Evolutionary conservation across 53 echinoderm and acorn worm genomes (phyloP), one percentile per base, ranked within the genome.

Genomic region (Stichopus horrens): DNA sequence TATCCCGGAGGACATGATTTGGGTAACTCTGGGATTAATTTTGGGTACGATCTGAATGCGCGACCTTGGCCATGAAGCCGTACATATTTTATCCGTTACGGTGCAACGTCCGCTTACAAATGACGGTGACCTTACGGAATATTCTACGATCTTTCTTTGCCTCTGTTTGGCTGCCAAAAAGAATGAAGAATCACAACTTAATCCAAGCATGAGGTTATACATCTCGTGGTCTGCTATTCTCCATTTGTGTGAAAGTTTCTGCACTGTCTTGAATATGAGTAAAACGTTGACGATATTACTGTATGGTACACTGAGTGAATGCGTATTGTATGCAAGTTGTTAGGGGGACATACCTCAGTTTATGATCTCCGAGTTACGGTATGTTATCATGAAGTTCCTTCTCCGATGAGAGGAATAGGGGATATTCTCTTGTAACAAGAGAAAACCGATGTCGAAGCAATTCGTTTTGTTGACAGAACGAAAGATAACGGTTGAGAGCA

Each of bases 81-180:
- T 56, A 55, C 58, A 57, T 53, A 55, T 56, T 81, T 57, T 58
- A 52, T 81, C 56, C 20, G 19, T 81, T 58, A 52, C 81, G 58
- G 81, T 81, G 81, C 81, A 81, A 81, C 21, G 81, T 54, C 81
- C 81, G 56, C 81, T 37, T 81, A 57, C 81, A 37, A 58, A 81
- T 58, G 81, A 81, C 81, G 56, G 21, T 81, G 81, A 81, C 81
- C 81, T 81, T 81, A 56, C 0, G 16, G 6, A 18, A 71, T 71
- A 71, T 71, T 71, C 14, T 20, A 71, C 19, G 71, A 6, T 13
- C 71, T 71, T 20, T 71, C 71, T 71, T 20, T 71, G 6, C 6
- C 68, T 68, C 68, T 68, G 1, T 68, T 19, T 68, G n/a, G 18
- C 71, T 71, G n/a, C 19, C 71, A n/a, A 13, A 37, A 2, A 37